Evolutionary conservation across 2,113 vertebrate species (phyloP).

Genomic region (Natator depressus): DNA sequence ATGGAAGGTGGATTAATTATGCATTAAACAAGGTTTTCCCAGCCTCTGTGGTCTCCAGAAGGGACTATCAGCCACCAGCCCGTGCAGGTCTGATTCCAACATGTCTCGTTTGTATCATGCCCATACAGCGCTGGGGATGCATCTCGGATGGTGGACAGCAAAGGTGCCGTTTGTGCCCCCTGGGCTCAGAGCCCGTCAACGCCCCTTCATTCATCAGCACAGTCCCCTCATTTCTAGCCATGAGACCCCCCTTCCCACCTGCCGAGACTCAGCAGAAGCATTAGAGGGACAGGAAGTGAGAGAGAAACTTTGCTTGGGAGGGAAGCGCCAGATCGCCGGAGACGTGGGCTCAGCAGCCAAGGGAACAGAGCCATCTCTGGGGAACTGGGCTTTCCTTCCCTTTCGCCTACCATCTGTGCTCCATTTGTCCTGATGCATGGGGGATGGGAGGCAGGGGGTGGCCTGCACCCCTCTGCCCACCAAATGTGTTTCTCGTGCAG

Average conservation of each 20-base stretch:
- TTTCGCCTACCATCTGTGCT: not conserved
- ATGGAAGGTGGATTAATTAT: slow-evolving; percentile 69
- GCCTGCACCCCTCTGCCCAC: not conserved
- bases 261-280: not conserved
- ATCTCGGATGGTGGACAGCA: not conserved
- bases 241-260: accelerated
- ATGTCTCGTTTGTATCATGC: slow-evolving; percentile 13
- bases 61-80: slow-evolving; percentile 15
- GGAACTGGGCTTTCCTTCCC: not conserved
- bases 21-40: slow-evolving; percentile 67
- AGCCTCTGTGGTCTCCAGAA: slow-evolving; percentile 38
- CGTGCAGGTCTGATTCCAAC: slow-evolving; percentile 25
- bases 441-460: not conserved
- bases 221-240: slow-evolving; percentile 4
- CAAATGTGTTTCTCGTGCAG: not conserved
- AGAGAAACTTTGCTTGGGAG: not conserved
- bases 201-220: slow-evolving; percentile 12
- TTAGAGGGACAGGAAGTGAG: not conserved
- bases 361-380: not conserved
- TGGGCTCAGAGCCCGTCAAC: not conserved
- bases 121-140: not conserved
- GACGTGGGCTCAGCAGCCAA: not conserved
- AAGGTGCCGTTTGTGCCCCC: not conserved
- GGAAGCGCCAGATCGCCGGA: accelerated
- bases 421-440: not conserved